Conservation (phyloP, 2,797 vertebrate genomes). For the Caiman crocodilus region DNA sequence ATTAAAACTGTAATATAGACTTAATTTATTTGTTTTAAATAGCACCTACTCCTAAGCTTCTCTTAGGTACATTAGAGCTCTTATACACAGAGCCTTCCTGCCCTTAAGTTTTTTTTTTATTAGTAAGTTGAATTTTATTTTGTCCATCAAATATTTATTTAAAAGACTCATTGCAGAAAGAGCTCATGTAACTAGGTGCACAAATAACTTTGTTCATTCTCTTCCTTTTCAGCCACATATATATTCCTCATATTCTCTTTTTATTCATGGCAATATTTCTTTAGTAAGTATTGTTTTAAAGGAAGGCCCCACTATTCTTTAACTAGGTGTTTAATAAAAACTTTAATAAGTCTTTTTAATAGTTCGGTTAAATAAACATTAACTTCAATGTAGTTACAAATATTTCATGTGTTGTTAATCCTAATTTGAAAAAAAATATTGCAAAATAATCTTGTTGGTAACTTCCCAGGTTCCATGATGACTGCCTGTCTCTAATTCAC, state of each 20-base stretch:
- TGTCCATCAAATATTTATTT: constrained; percentile 62
- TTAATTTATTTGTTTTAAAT: constrained; percentile 37
- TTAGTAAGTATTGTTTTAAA: not conserved
- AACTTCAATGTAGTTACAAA: not conserved
- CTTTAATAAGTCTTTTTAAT: not conserved
- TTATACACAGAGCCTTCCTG: constrained; percentile 33
- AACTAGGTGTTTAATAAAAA: not conserved
- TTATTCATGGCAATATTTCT: not conserved
- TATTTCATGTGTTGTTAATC: not conserved
- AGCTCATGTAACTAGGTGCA: not conserved
- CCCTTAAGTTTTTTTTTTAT: constrained; percentile 50
- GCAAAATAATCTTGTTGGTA: constrained; percentile 7
- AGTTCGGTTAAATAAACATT: not conserved
- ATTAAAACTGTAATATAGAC: not conserved
- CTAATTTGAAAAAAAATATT: not conserved
- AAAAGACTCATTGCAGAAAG: constrained; percentile 22
- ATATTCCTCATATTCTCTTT: not conserved
- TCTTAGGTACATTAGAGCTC: not conserved
- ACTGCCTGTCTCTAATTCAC: not conserved
- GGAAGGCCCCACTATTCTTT: not conserved
- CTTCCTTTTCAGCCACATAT: constrained; percentile 5
- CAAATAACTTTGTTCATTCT: constrained; percentile 23
- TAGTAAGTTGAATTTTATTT: constrained; percentile 40
- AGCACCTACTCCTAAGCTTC: constrained; percentile 6
- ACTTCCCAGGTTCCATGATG: not conserved